Conservation (phyloP, 2,113 vertebrate species). For the Pantherophis guttatus region DNA sequence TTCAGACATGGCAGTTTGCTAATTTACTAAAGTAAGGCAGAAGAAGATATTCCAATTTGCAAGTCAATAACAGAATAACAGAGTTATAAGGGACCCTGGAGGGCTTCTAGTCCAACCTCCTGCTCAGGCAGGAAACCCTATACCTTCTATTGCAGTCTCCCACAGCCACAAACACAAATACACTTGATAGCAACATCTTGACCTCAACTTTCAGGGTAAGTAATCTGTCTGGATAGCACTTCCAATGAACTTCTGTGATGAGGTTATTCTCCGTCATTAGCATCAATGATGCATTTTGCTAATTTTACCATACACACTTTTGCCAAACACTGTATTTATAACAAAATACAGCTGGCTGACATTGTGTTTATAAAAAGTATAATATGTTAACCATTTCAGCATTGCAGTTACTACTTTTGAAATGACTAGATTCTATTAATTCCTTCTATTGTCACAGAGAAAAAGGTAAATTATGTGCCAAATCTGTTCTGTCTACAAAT, state of each 20-base stretch:
- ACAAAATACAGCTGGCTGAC: constrained; percentile 25
- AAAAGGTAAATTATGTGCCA: background rate
- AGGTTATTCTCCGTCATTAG: constrained; percentile 59
- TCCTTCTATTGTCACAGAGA: constrained; percentile 4
- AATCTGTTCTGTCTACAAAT: constrained; percentile 21
- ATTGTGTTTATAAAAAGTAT: constrained; percentile 32
- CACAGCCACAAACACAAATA: accelerated
- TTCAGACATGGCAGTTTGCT: background rate
- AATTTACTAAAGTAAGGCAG: background rate
- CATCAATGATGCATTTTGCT: constrained; percentile 55
- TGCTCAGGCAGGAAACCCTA: background rate
- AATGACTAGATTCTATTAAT: constrained; percentile 1
- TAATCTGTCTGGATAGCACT: constrained; percentile 43
- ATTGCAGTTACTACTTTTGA: constrained; percentile 14
- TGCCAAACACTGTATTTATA: constrained; percentile 44
- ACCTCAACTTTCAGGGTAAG: background rate
- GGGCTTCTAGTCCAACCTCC: background rate
- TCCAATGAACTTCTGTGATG: constrained; percentile 48
- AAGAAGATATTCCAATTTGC: background rate
- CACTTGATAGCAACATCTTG: constrained; percentile 11
- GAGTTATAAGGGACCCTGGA: background rate
- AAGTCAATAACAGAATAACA: background rate
- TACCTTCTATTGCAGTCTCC: background rate
- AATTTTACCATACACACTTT: constrained; percentile 30
- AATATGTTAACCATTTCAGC: constrained; percentile 39